These are phyloP conservation scores for Loxodonta africana DNA, from an alignment of 2,113 vertebrate genomes.

Conservation along the genomic window DNA sequence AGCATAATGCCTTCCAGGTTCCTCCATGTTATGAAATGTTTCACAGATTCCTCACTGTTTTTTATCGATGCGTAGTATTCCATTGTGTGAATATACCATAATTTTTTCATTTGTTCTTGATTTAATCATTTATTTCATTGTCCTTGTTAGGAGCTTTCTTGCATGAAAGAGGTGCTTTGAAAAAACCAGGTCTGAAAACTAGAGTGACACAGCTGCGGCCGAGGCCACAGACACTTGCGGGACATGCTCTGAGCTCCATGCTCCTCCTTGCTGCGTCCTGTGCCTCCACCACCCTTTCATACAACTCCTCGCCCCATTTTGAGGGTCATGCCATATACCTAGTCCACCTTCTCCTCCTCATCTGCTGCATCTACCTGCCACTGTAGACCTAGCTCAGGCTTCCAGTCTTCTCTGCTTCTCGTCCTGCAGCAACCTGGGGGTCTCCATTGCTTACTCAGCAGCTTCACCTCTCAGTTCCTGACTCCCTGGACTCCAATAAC, in stretches of 20 bases:
- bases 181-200: background rate
- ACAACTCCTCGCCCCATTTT: background rate
- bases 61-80: no score
- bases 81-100: no score
- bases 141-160: background rate
- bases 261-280: background rate
- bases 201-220: background rate
- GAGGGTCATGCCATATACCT: background rate
- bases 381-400: background rate
- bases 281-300: background rate
- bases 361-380: no score
- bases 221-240: rapidly evolving
- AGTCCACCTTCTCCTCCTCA: background rate
- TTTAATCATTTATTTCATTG: background rate
- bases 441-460: background rate
- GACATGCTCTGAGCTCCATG: background rate
- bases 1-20: no score
- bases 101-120: background rate
- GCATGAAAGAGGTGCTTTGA: background rate
- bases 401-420: background rate
- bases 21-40: no score
- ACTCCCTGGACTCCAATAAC: background rate
- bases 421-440: no score
- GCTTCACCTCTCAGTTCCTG: background rate
- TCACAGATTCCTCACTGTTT: no score